Percentiles rank a stretch among this genome's conserved stretches.
Evolutionary conservation across 2,888 invertebrate species (phyloP).

Genomic region (Coelinius sp.): DNA sequence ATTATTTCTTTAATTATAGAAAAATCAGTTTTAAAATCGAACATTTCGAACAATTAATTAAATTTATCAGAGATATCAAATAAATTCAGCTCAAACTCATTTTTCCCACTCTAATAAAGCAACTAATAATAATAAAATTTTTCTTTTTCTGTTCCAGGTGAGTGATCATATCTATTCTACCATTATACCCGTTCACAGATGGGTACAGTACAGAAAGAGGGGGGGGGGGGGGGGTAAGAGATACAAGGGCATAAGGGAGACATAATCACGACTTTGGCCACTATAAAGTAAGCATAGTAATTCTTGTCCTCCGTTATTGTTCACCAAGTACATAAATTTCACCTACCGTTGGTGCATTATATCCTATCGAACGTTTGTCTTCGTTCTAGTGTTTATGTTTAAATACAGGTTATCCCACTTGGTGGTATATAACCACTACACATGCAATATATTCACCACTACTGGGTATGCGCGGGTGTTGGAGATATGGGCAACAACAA

Average conservation of each 20-base stretch:
- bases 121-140: neutral
- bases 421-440: constrained; percentile 33
- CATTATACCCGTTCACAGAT: neutral
- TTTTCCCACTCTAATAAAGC: neutral
- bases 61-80: neutral
- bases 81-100: too few relatives aligned
- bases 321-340: constrained; percentile 45
- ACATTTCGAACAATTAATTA: too few relatives aligned
- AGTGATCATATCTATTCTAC: constrained; percentile 32
- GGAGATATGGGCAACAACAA: constrained; percentile 37
- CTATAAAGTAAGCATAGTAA: constrained; percentile 50
- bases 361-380: constrained; percentile 50
- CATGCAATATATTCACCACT: constrained; percentile 48
- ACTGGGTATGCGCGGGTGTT: constrained; percentile 34
- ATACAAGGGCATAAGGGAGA: neutral
- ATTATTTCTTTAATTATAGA: too few relatives aligned
- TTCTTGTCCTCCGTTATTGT: constrained; percentile 49
- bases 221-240: neutral
- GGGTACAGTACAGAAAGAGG: neutral
- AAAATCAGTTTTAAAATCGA: too few relatives aligned
- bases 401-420: constrained; percentile 47
- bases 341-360: constrained; percentile 42
- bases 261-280: constrained; percentile 37
- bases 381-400: constrained; percentile 47
- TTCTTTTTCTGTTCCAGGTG: constrained; percentile 35